A percentile compares a stretch with the other conserved stretches of the same genome.
These are phyloP conservation scores for Calosoma granatense DNA, from an alignment of 1,140 invertebrate species.

Conservation along the genomic window DNA sequence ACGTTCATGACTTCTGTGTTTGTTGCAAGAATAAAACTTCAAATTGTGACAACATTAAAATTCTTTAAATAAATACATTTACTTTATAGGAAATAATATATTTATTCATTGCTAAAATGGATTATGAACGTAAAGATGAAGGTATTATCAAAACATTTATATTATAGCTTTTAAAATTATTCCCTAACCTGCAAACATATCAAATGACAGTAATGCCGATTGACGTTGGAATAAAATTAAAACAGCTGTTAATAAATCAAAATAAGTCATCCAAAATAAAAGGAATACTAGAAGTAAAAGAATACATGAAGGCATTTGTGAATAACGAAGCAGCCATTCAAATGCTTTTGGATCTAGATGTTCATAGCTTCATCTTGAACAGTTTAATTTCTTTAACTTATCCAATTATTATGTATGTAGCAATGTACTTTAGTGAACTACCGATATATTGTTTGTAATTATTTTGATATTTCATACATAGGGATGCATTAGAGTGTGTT, in stretches of 20 bases:
- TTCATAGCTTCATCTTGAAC: neutral
- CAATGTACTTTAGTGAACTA: too few relatives aligned
- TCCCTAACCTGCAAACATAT: too few relatives aligned
- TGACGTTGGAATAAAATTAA: neutral
- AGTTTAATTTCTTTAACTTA: neutral
- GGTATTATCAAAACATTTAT: too few relatives aligned
- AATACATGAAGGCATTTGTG: neutral
- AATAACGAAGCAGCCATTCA: neutral
- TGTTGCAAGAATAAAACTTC: too few relatives aligned
- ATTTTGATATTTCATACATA: neutral
- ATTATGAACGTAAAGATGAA: too few relatives aligned
- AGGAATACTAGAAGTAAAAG: neutral
- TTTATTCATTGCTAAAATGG: too few relatives aligned
- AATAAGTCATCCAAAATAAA: neutral
- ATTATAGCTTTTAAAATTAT: too few relatives aligned
- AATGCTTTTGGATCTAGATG: neutral
- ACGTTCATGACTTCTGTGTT: too few relatives aligned
- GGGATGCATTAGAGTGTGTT: neutral
- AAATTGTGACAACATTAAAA: too few relatives aligned
- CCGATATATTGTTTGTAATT: neutral
- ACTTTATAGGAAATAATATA: too few relatives aligned
- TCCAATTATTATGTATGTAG: neutral
- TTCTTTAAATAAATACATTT: too few relatives aligned
- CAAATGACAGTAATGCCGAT: too few relatives aligned
- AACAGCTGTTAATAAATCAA: neutral